Conservation (phyloP, 2,888 invertebrate species). For the Steinernema carpocapsae region DNA sequence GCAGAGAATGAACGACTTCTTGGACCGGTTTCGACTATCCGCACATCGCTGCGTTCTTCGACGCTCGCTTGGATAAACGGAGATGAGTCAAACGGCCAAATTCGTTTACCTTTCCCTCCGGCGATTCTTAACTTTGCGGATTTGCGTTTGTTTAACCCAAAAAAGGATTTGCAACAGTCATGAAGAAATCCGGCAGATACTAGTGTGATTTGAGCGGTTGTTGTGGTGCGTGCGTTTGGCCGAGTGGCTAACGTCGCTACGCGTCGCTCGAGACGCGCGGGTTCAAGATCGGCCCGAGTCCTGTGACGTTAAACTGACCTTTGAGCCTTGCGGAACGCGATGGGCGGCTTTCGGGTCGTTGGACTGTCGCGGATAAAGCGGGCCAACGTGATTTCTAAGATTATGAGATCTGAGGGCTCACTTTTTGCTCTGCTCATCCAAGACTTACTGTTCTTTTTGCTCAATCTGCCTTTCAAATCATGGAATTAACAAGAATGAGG, state of each 20-base stretch:
- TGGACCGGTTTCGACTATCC: background rate
- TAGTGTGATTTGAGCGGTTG: background rate
- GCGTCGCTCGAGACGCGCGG: background rate
- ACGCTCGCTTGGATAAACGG: background rate
- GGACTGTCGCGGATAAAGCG: conserved; percentile 10
- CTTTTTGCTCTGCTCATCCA: no score
- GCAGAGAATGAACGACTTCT: background rate
- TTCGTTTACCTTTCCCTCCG: conserved; percentile 5
- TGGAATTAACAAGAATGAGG: no score
- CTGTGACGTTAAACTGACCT: conserved; percentile 5
- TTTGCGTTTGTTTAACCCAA: background rate
- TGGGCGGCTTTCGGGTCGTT: conserved; percentile 7
- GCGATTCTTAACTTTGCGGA: background rate
- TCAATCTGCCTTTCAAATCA: background rate
- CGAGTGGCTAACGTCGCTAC: background rate
- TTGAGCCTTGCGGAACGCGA: conserved; percentile 14
- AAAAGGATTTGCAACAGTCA: background rate
- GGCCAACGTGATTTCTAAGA: conserved; percentile 11
- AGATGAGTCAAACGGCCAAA: background rate
- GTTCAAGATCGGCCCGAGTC: conserved; percentile 4
- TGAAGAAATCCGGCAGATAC: background rate
- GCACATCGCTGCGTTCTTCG: background rate
- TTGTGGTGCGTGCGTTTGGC: background rate
- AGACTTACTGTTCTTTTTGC: no score
- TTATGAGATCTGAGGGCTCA: conserved; percentile 22